Evolutionary conservation across 92 coral and sea anemone species (phyloP), one percentile per base, ranked within the genome.

Genomic region (Montipora capitata): DNA sequence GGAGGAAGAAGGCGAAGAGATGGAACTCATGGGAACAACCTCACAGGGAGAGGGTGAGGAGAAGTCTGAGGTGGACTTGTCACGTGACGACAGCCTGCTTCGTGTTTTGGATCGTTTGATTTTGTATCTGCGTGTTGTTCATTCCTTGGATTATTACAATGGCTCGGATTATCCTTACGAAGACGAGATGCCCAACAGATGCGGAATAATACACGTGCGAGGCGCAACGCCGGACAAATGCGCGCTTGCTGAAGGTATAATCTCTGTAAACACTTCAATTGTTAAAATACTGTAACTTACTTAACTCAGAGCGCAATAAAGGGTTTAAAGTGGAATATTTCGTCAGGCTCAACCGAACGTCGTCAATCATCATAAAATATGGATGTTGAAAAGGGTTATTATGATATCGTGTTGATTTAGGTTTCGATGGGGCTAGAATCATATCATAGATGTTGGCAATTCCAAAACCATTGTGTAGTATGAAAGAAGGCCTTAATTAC

Each of bases 161-260:
- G 96, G 99, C 4, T 93, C 96, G 0, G 99, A 97, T 81, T 97
- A 97, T 42, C 98, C 98, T 4, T 95, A 97, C 44, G 99, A 97
- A 74, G 99, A 97, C 54, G 99, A 97, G 86, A 97, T 97, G 99
- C 99, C 99, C 7, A 95, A 97, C 78, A 88, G 99, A 78, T 97
- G 99, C 86, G 99, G 99, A 11, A 97, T 97, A 14, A 78, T 97
- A 5, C 98, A 97, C 80, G 98, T 97, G 27, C 91, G 99, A 45
- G 96, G 95, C 38, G 78, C 96, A 3, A 72, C 94, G 15, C 99
- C 99, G 3, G 99, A 97, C 67, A 97, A 97, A 48, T 91, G 96
- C 27, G 92, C 98, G 16, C 91, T 90, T 16, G 88, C 88, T 35
- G 99, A 97, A 97, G 99, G 99, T 97, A 56, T 10, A 79, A 48